Evolutionary conservation across 2,888 invertebrate genomes (phyloP).

Genomic region (Augochlorella aurata): DNA sequence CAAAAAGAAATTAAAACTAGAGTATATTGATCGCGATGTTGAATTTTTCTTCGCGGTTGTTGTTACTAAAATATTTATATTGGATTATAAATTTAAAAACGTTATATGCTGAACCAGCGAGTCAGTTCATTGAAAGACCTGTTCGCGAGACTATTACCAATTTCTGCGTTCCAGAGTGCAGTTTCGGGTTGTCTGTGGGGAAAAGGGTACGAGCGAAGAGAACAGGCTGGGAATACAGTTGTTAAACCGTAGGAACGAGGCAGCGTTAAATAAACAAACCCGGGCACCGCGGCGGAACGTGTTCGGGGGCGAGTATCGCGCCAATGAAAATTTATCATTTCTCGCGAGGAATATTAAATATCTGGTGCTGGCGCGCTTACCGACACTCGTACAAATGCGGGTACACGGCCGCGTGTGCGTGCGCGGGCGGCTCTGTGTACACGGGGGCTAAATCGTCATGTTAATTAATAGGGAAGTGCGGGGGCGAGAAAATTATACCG

Average conservation of each 20-base stretch:
- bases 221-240: neutral
- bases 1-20: too few species aligned
- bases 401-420: neutral
- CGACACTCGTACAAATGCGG: neutral
- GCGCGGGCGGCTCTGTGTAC: neutral
- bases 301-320: neutral
- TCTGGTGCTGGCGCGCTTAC: neutral
- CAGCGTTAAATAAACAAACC: slow-evolving; percentile 9
- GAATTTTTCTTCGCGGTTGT: too few species aligned
- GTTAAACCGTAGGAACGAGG: neutral
- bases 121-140: too few species aligned
- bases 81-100: too few species aligned
- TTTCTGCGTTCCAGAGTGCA: neutral
- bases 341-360: slow-evolving; percentile 31
- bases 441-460: slow-evolving; percentile 46
- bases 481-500: slow-evolving; percentile 66
- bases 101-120: too few species aligned
- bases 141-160: too few species aligned
- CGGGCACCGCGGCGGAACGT: neutral
- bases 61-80: too few species aligned
- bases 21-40: too few species aligned
- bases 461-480: slow-evolving; percentile 77
- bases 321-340: slow-evolving; percentile 21
- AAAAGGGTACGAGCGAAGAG: neutral
- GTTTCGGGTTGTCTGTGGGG: neutral